A percentile compares a stretch with the other conserved stretches of the same genome.
phyloP scores from a whole-genome alignment of 2,888 invertebrate genomes.

The Melitaea athalia region DNA sequence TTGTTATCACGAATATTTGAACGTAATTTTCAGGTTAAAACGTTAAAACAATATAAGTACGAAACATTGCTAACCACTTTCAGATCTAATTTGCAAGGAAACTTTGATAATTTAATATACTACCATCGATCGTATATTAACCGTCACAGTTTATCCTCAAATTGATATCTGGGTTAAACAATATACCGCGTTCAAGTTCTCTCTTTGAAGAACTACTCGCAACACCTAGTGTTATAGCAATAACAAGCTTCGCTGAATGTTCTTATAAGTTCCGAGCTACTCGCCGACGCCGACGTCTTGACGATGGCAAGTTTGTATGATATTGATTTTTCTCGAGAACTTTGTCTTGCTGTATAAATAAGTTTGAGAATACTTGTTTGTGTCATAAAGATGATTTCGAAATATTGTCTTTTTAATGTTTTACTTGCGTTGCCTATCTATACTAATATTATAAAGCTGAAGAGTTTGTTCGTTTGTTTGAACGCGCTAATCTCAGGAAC shows the following conservation, averaged over 20 bases:
- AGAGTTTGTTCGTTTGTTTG: too few species aligned
- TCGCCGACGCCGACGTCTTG: conserved; percentile 17
- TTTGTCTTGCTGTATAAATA: conserved; percentile 8
- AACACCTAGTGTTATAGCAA: conserved; percentile 5
- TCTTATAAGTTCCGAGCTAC: conserved; percentile 21
- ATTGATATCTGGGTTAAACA: not conserved
- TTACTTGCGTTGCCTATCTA: too few species aligned
- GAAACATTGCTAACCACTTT: too few species aligned
- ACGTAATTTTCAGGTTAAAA: too few species aligned
- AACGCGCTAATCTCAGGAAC: too few species aligned
- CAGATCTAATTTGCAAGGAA: too few species aligned
- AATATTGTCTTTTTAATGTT: too few species aligned
- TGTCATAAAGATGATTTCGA: not conserved
- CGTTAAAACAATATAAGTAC: too few species aligned
- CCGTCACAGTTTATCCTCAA: not conserved
- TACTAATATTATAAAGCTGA: too few species aligned
- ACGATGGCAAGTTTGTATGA: conserved; percentile 17
- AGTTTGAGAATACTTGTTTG: conserved; percentile 6
- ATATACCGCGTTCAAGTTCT: not conserved
- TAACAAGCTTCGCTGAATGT: conserved; percentile 12
- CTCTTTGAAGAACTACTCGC: not conserved
- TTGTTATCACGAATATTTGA: too few species aligned
- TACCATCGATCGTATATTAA: too few species aligned
- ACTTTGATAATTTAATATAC: too few species aligned
- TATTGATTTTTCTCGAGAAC: conserved; percentile 24